Evolutionary conservation across 2,113 vertebrate species (phyloP), one percentile per base, ranked within the genome.

Genomic region (Silurus meridionalis): DNA sequence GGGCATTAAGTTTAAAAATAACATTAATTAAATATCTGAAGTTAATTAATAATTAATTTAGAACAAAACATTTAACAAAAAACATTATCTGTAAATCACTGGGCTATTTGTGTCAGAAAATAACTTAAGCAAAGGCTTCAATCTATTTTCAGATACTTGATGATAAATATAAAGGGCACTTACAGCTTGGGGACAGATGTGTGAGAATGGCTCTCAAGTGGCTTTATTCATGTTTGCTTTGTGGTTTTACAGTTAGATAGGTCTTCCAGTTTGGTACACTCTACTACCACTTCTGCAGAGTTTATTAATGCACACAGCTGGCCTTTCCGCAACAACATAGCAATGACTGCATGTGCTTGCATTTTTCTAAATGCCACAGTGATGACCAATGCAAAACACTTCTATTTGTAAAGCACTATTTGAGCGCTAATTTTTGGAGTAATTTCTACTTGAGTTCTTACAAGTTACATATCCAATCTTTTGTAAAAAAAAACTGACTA

Each of bases 171-270:
- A 77, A 37, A 50, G 25, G 46, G 52, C 37, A 78, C 57, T 58
- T 67, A 52, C 21, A 53, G 69, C 83, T 53, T 8, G 5, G 82
- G 55, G 83, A 85, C 67, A 67, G 69, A 80, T 82, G 79, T 82
- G 72, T 83, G 69, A 74, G 52, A 83, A 77, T 53, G 82, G 69
- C 82, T 58, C 25, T 81, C 79, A 53, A 60, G 82, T 61, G 8
- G 37, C 64, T 78, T 69, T 61, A 88, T 60, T 14, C 28, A 52
- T 48, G 52, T 46, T 37, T 69, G 6, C 57, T 78, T 81, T 72
- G 85, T 79, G 52, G 80, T 61, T 78, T 78, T 19, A 23, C 46
- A 86, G 37, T 83, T 19, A 55, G 19, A 69, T 61, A 80, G 61
- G 69, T 83, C n/a, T 67, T 85, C 53, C 19, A 79, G 21, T 53